These are phyloP conservation scores for Halcyon leucocephala DNA, from an alignment of 2,797 vertebrate genomes.

Conservation along the genomic window DNA sequence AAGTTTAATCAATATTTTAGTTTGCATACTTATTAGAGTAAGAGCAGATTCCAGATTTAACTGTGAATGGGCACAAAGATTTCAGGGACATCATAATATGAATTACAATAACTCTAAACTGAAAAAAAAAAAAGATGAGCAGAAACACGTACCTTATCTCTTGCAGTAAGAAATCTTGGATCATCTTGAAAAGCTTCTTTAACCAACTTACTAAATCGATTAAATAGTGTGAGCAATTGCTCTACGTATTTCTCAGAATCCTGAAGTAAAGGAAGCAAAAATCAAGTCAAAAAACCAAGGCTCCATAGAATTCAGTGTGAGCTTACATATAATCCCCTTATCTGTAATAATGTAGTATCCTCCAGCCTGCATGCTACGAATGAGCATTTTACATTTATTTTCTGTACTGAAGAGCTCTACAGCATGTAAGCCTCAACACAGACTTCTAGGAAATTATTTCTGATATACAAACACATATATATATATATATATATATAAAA, in stretches of 20 bases:
- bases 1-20: background rate
- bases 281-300: background rate
- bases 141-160: slow-evolving; percentile 90
- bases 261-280: slow-evolving; percentile 76
- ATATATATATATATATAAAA: background rate
- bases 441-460: background rate
- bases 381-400: background rate
- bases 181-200: slow-evolving; percentile 99
- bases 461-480: background rate
- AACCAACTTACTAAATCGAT: slow-evolving; percentile 98
- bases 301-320: background rate
- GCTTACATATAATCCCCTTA: background rate
- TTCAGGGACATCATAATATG: background rate
- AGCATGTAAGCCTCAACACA: background rate
- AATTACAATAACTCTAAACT: background rate
- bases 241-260: slow-evolving; percentile 99
- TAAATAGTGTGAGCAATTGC: slow-evolving; percentile 96
- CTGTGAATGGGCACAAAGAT: background rate
- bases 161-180: slow-evolving; percentile 95
- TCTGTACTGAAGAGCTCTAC: background rate
- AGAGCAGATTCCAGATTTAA: background rate
- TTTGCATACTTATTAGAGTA: background rate
- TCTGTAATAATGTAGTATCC: background rate
- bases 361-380: background rate
- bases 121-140: background rate